phyloP scores from a whole-genome alignment of 2,113 vertebrate genomes.

The Otocyon megalotis region DNA sequence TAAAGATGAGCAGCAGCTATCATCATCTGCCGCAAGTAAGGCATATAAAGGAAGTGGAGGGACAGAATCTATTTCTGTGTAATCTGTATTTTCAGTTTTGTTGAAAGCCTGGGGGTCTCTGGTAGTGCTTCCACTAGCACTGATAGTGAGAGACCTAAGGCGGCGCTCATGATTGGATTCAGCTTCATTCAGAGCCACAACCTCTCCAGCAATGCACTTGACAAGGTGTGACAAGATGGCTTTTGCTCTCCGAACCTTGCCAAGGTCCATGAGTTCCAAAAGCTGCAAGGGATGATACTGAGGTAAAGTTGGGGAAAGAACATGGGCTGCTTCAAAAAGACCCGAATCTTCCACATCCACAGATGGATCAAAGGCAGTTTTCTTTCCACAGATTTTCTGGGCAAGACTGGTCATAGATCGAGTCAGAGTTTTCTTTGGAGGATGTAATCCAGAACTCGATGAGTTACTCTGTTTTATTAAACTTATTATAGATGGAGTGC shows the following conservation, averaged over 20 bases:
- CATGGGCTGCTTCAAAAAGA: conserved; percentile 97
- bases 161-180: conserved; percentile 90
- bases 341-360: conserved; percentile 96
- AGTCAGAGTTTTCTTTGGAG: conserved; percentile 92
- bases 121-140: conserved; percentile 95
- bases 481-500: conserved; percentile 90
- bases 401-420: conserved; percentile 97
- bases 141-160: conserved; percentile 94
- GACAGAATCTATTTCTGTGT: conserved; percentile 97
- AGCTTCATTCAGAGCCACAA: conserved; percentile 92
- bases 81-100: conserved; percentile 93
- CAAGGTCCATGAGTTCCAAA: conserved; percentile 98
- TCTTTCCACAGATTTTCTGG: conserved; percentile 97
- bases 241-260: conserved; percentile 95
- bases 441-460: conserved; percentile 85
- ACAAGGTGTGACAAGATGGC: conserved; percentile 98
- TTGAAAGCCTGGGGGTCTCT: conserved; percentile 94
- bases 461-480: conserved; percentile 92
- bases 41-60: conserved; percentile 97
- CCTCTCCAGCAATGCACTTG: conserved; percentile 98
- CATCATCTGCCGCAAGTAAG: conserved; percentile 96
- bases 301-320: conserved; percentile 95
- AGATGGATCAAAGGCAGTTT: conserved; percentile 92
- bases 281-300: conserved; percentile 98
- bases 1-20: conserved; percentile 86